Evolutionary conservation across 2,888 invertebrate genomes (phyloP).

Genomic region (Synanthedon vespiformis): DNA sequence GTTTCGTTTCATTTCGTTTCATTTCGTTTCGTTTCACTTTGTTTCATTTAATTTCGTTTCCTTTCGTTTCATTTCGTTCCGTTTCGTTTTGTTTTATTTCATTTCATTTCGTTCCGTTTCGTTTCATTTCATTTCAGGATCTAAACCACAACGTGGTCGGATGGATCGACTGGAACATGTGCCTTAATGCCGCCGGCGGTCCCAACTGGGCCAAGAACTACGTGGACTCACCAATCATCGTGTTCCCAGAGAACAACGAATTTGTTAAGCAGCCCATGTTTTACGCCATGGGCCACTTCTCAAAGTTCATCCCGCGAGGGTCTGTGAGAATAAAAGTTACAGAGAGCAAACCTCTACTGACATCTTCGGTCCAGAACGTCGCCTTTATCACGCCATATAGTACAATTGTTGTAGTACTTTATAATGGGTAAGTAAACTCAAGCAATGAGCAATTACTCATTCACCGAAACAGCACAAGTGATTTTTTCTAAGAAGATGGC

Average conservation of each 20-base stretch:
- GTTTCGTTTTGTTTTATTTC: too few species aligned
- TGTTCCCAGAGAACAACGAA: conserved; percentile 62
- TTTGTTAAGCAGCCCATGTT: conserved; percentile 93
- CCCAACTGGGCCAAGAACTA: conserved; percentile 83
- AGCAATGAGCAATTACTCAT: too few species aligned
- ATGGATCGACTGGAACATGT: conserved; percentile 95
- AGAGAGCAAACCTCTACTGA: conserved; percentile 9
- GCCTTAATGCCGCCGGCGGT: conserved; percentile 79
- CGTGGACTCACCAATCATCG: conserved; percentile 82
- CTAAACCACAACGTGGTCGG: conserved; percentile 80
- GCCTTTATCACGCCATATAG: conserved; percentile 7
- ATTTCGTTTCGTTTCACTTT: too few species aligned
- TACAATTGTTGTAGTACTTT: conserved; percentile 7
- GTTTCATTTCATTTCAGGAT: conserved; percentile 57
- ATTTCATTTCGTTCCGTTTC: too few species aligned
- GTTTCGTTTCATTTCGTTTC: too few species aligned
- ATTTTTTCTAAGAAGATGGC: too few species aligned
- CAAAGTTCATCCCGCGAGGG: conserved; percentile 75
- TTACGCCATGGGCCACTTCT: conserved; percentile 86
- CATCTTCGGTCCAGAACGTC: conserved; percentile 17
- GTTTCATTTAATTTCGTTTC: too few species aligned
- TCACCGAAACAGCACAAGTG: too few species aligned
- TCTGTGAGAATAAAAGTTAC: conserved; percentile 46
- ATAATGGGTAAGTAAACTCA: background rate
- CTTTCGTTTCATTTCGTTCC: conserved; percentile 5